These are phyloP conservation scores for Semotilus atromaculatus DNA, from an alignment of 2,797 vertebrate genomes.

Conservation along the genomic window DNA sequence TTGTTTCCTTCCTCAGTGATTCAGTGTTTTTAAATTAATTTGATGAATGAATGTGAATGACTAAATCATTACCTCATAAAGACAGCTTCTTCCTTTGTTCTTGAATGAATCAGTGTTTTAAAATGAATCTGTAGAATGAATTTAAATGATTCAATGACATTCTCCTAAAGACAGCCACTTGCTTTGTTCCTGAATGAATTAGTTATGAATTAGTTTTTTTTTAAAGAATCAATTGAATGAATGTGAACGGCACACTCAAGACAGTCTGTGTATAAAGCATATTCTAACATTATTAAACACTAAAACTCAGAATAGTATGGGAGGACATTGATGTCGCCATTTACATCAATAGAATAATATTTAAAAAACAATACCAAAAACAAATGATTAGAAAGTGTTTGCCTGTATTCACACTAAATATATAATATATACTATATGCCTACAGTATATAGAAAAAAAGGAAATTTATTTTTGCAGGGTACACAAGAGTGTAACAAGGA, in stretches of 20 bases:
- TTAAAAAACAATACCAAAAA: neutral
- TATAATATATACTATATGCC: no score
- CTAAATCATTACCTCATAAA: neutral
- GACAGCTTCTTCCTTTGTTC: neutral
- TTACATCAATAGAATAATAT: neutral
- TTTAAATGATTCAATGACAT: no score
- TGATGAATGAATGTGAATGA: neutral
- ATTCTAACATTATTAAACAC: neutral
- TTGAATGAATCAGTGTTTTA: neutral
- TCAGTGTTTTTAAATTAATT: neutral
- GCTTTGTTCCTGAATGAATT: neutral
- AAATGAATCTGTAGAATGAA: neutral
- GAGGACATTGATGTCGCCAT: neutral
- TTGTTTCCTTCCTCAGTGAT: no score
- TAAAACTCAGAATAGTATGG: neutral
- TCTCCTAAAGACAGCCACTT: neutral
- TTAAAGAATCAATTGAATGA: neutral
- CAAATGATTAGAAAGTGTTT: neutral
- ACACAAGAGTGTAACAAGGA: neutral
- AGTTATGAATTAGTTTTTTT: no score
- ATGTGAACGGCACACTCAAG: neutral
- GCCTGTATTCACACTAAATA: neutral
- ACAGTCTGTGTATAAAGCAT: neutral
- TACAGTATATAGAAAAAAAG: neutral
- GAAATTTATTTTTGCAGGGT: neutral